phyloP scores from a whole-genome alignment of 1,140 invertebrate species.

The Frieseomelitta varia region DNA sequence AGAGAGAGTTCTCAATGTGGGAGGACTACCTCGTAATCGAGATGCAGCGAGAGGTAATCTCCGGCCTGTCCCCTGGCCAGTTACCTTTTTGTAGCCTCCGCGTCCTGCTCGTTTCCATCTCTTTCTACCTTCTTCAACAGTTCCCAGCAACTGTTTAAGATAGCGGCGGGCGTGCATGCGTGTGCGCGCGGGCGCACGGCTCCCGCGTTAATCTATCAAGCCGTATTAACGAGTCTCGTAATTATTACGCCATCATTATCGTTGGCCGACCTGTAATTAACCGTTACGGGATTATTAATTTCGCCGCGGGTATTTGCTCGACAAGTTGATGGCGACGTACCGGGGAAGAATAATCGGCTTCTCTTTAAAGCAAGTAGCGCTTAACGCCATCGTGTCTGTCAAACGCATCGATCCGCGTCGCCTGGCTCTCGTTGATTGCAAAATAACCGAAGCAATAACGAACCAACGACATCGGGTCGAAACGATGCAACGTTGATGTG shows the following conservation, averaged over 20 bases:
- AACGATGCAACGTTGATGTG: too few relatives aligned
- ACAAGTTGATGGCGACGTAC: neutral
- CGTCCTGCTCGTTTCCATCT: neutral
- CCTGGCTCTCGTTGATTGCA: neutral
- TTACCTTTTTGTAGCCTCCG: conserved; percentile 44
- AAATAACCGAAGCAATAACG: neutral
- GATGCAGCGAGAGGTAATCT: conserved; percentile 52
- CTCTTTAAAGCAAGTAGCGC: neutral
- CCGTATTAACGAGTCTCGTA: conserved; percentile 10
- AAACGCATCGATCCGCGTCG: neutral
- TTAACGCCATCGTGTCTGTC: neutral
- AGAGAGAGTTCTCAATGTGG: conserved; percentile 45
- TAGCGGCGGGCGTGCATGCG: neutral
- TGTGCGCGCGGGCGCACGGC: neutral
- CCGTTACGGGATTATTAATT: conserved; percentile 20
- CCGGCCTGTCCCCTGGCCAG: conserved; percentile 44
- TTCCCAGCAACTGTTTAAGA: conserved; percentile 15
- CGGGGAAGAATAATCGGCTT: neutral
- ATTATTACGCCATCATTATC: conserved; percentile 25
- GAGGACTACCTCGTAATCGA: conserved; percentile 57
- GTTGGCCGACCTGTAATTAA: neutral
- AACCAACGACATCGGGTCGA: neutral
- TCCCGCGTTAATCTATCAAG: conserved; percentile 19
- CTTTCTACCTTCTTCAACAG: neutral
- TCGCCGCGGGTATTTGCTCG: neutral